phyloP scores from a whole-genome alignment of 2,113 vertebrate species.

The Oryzias celebensis region DNA sequence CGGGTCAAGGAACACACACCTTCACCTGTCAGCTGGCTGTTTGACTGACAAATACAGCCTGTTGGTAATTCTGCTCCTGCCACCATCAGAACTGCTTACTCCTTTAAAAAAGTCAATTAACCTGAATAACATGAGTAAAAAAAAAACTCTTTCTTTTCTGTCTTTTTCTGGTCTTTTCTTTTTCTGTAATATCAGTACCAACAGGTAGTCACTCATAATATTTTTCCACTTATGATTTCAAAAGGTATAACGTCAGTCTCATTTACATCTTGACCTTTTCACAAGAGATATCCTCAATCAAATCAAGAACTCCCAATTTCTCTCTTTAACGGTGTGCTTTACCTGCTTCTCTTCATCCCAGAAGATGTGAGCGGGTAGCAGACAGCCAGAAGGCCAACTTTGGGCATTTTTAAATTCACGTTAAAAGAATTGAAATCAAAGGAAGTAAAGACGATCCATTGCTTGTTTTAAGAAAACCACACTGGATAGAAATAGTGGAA shows the following conservation, averaged over 20 bases:
- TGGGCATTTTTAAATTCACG: conserved; percentile 36
- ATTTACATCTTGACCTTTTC: conserved; percentile 56
- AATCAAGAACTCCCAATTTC: conserved; percentile 47
- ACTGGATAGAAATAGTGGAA: too few species aligned
- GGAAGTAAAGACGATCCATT: too few species aligned
- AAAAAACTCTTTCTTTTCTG: conserved; percentile 3
- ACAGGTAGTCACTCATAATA: too few species aligned
- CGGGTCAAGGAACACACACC: conserved; percentile 68
- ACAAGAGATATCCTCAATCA: conserved; percentile 48
- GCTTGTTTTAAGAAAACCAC: too few species aligned
- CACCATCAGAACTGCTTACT: conserved; percentile 11
- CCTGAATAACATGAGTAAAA: conserved; percentile 22
- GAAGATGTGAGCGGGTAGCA: conserved; percentile 26
- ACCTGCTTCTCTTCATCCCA: conserved; percentile 36
- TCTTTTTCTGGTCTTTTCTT: not conserved
- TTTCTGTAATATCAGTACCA: too few species aligned
- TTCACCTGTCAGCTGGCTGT: conserved; percentile 55
- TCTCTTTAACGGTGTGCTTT: conserved; percentile 25
- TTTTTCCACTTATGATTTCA: conserved; percentile 36
- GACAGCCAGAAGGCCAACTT: conserved; percentile 20
- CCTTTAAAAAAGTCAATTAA: conserved; percentile 27
- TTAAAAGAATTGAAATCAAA: conserved; percentile 26
- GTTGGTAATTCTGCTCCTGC: conserved; percentile 17
- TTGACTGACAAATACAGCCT: conserved; percentile 49
- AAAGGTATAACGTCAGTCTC: conserved; percentile 49